These are phyloP conservation scores for Vicugna pacos DNA, from an alignment of 2,113 vertebrate species.

Conservation along the genomic window DNA sequence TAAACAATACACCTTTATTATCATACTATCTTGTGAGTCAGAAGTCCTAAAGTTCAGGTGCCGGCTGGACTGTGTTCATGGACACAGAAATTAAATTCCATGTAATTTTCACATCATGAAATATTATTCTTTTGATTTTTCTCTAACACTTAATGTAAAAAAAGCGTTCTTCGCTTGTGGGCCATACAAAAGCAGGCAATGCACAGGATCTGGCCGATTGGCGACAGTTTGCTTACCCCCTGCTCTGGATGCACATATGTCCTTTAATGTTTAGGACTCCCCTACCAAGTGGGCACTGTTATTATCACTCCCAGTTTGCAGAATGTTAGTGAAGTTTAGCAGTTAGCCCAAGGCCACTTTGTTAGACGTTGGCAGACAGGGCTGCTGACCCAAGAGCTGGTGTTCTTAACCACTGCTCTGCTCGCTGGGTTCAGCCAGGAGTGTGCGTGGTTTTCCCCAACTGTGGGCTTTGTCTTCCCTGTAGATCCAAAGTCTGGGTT, in stretches of 20 bases:
- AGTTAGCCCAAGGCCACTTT: not conserved
- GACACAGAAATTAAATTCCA: not conserved
- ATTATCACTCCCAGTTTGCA: not conserved
- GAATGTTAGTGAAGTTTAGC: not conserved
- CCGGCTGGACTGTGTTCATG: not conserved
- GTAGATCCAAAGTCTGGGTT: not conserved
- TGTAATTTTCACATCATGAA: not conserved
- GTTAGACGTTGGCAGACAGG: not conserved
- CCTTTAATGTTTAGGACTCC: not conserved
- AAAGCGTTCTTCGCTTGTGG: not conserved
- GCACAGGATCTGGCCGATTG: not conserved
- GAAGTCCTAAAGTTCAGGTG: not conserved
- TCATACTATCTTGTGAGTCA: not conserved
- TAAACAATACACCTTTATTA: not conserved
- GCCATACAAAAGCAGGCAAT: not conserved
- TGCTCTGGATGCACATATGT: not conserved
- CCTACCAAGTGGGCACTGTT: not conserved
- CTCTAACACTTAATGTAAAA: not conserved
- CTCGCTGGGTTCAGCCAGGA: not conserved
- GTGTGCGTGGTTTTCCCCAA: not conserved
- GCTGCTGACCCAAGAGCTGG: not conserved
- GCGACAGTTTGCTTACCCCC: not conserved
- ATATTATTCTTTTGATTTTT: not conserved
- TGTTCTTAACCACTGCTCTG: not conserved
- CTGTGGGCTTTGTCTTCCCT: not conserved